Evolutionary conservation across 1,140 invertebrate species (phyloP).

Genomic region (Drosophila bocqueti): DNA sequence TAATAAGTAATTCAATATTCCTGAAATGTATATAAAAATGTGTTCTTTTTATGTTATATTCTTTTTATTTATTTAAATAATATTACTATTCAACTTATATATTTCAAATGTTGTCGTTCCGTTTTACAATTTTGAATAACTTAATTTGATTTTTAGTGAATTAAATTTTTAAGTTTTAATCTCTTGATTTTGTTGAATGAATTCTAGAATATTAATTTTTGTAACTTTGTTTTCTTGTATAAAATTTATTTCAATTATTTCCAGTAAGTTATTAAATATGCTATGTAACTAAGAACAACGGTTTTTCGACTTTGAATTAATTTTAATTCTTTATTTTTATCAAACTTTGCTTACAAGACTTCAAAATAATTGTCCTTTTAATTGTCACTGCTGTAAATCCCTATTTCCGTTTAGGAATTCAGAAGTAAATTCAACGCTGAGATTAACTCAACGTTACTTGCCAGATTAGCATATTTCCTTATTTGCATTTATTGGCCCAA

Average conservation of each 20-base stretch:
- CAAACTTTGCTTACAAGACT: neutral
- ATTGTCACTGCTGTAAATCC: neutral
- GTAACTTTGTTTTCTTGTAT: neutral
- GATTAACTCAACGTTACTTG: neutral
- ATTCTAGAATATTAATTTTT: neutral
- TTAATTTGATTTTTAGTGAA: neutral
- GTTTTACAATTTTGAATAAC: neutral
- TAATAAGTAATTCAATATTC: neutral
- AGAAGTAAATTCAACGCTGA: neutral
- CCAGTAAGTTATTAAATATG: too few relatives aligned
- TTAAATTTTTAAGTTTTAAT: neutral
- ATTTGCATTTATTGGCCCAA: conserved; percentile 36
- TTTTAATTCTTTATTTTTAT: neutral
- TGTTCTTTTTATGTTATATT: too few relatives aligned
- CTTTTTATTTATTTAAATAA: too few relatives aligned
- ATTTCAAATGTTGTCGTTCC: too few relatives aligned
- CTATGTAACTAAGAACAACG: too few relatives aligned
- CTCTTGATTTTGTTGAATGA: too few relatives aligned
- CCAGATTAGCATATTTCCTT: conserved; percentile 29
- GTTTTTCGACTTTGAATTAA: neutral
- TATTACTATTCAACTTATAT: neutral
- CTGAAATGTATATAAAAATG: too few relatives aligned
- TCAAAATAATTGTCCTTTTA: too few relatives aligned
- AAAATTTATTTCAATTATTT: neutral
- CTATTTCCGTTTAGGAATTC: too few relatives aligned